A percentile compares a stretch with the other conserved stretches of the same genome.
phyloP scores from a whole-genome alignment of 1,140 invertebrate species.

The Daktulosphaira vitifoliae region DNA sequence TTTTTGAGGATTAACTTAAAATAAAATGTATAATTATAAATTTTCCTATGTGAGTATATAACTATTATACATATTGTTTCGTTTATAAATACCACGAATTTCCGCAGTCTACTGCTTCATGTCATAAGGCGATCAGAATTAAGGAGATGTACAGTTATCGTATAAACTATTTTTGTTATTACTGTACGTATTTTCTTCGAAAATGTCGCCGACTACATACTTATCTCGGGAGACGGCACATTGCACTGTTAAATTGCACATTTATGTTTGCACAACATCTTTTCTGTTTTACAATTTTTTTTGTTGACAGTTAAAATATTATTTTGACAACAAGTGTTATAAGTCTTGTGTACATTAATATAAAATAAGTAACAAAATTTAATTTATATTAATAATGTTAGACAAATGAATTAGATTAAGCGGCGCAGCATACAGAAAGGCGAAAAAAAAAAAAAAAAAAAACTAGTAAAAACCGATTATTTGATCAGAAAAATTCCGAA shows the following conservation, averaged over 20 bases:
- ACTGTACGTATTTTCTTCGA: not conserved
- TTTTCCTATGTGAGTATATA: not conserved
- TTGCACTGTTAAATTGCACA: not conserved
- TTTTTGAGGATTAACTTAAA: not conserved
- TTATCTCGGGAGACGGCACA: not conserved
- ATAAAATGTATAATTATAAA: not conserved
- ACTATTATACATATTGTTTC: not conserved
- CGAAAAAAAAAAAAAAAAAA: slow-evolving; percentile 8
- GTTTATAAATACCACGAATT: slow-evolving; percentile 2
- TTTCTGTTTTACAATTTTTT: not conserved
- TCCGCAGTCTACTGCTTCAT: not conserved
- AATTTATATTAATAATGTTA: not conserved
- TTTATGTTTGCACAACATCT: no score
- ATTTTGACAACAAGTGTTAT: not conserved
- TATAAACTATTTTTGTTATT: not conserved
- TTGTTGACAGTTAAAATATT: not conserved
- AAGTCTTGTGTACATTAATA: no score
- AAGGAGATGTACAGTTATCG: slow-evolving; percentile 2
- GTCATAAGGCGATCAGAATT: not conserved
- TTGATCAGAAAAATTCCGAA: slow-evolving; percentile 4
- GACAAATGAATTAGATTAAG: slow-evolving; percentile 3
- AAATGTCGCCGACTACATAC: not conserved
- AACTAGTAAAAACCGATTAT: slow-evolving; percentile 8
- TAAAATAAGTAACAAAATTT: not conserved
- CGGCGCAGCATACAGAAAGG: slow-evolving; percentile 12